These are phyloP conservation scores for Halocynthia aurantium DNA, from an alignment of 23 tunicate genomes.

Conservation along the genomic window DNA sequence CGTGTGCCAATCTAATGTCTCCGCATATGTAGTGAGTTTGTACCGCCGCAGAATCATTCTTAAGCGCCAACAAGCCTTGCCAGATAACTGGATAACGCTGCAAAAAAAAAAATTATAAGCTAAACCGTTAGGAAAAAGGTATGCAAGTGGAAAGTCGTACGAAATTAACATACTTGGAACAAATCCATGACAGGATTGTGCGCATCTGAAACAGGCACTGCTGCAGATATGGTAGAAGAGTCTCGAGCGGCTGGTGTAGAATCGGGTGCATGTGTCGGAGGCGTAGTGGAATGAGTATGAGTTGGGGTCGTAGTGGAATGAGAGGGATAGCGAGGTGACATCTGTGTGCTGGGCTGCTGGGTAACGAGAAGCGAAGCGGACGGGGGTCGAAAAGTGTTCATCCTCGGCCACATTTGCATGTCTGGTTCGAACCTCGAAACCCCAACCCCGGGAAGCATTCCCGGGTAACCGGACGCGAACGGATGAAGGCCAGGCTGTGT, in stretches of 20 bases:
- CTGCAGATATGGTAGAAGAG: neutral
- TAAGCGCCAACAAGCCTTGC: constrained; percentile 83
- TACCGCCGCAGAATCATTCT: constrained; percentile 77
- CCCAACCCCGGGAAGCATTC: neutral
- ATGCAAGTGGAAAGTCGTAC: neutral
- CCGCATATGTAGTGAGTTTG: constrained; percentile 88
- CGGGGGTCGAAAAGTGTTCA: constrained; percentile 3
- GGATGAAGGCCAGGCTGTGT: neutral
- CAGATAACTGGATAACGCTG: constrained; percentile 97
- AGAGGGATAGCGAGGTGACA: neutral
- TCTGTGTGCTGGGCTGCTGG: constrained; percentile 1
- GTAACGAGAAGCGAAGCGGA: neutral
- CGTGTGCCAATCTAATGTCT: constrained; percentile 30
- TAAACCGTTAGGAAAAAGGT: neutral
- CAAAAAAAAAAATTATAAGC: neutral
- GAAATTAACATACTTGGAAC: constrained; percentile 26
- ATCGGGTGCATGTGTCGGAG: neutral
- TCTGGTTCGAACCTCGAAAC: neutral
- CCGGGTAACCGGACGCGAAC: neutral
- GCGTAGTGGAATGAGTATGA: neutral
- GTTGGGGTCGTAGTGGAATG: constrained; percentile 10
- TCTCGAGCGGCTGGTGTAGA: neutral
- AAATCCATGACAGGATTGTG: constrained; percentile 26
- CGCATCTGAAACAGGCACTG: neutral
- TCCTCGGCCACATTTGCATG: neutral